Base-by-base conservation (phyloP, 2,797 vertebrate genomes). In the Varecia variegata region DNA sequence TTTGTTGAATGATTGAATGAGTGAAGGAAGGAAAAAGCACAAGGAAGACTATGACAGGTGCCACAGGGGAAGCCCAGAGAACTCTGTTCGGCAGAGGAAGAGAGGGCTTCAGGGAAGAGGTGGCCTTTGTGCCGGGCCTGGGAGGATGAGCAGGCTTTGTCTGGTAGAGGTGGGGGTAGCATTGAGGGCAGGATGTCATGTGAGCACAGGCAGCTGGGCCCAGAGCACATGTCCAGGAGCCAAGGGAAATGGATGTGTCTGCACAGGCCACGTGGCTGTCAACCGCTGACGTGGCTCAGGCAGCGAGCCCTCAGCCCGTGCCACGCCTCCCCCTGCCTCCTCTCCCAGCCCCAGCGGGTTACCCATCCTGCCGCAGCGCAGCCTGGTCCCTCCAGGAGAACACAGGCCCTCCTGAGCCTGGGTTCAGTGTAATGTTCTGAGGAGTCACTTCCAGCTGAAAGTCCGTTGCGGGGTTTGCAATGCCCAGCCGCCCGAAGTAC, bases 401-500 rank as follows among this genome's bases (percentile, higher is more conserved):
- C 79, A 95, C 79, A 4, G 98, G 92, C 65, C 98, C 98, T 1
- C 98, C 98, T 9, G 97, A 98, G 23, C 98, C 92, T 6, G 98
- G 98, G 95, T 98, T 98, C 80, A 99, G 60, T 0, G 92, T 98
- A 93, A 99, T 99, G 32, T 96, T 98, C 96, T 99, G 96, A 43
- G 99, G 99, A 96, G 98, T 99, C 96, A 99, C 99, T 91, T 99
- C 98, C 97, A 99, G 89, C 96, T 97, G 99, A 94, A 99, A 95
- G 70, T 98, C 97, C 52, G 99, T 97, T 4, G 97, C 97, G 7
- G 98, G 97, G 93, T 99, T 99, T 91, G 97, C 86, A 62, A 99
- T 99, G 47, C 99, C 99, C 97, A 99, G 98, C 84, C 98, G 98
- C 17, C 99, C 99, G 95, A 99, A 99, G 97, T 99, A 99, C 0